Base-by-base conservation (phyloP, 2,888 invertebrate species). In the Oscheius myriophilus region DNA sequence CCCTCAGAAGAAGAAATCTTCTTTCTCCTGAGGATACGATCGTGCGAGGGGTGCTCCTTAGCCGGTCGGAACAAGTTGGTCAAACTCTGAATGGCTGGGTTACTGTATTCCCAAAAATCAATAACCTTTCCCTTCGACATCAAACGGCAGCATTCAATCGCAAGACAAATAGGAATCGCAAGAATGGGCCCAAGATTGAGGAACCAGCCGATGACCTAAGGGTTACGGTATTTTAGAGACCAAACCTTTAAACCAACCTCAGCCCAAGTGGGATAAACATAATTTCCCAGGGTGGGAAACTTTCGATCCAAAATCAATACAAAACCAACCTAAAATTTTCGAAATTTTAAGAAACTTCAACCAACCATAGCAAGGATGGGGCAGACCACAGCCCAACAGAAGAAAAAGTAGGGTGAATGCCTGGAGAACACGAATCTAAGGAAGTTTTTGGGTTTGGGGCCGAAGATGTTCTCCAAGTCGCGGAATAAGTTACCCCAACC, bases 401-500 rank as follows among this genome's bases (percentile, higher is more conserved):
- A 9, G 33, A 33, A 33, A 39, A 45, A 65, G 55, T 25, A 45
- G 11, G 54, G 55, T 39, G 65, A 65, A 18, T 26, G 42, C 1
- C 51, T 16, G n/a, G 51, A 39, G 9, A 43, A 39, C 6, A 43
- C 1, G 2, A 45, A 23, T 9, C n/a, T 25, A 18, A 43, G 21
- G 3, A 11, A 9, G 25, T 43, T 65, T 9, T 4, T 25, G 9
- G 63, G 53, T n/a, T 14, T 21, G 9, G 12, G n/a, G 6, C 65
- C 65, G 33, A 43, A 55, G 45, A 65, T 54, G 14, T 65, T 55
- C 39, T 45, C 65, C 55, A 65, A 25, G 21, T 65, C 65, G 9
- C 14, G 14, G 16, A 21, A 1, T 33, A 55, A n/a, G 46, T 65
- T 65, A 3, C 14, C 21, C 18, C 45, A 51, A 25, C 61, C 61